A percentile compares a stretch with the other conserved stretches of the same genome.
Evolutionary conservation across 2,888 invertebrate species (phyloP).

Genomic region (Fragum sueziense): DNA sequence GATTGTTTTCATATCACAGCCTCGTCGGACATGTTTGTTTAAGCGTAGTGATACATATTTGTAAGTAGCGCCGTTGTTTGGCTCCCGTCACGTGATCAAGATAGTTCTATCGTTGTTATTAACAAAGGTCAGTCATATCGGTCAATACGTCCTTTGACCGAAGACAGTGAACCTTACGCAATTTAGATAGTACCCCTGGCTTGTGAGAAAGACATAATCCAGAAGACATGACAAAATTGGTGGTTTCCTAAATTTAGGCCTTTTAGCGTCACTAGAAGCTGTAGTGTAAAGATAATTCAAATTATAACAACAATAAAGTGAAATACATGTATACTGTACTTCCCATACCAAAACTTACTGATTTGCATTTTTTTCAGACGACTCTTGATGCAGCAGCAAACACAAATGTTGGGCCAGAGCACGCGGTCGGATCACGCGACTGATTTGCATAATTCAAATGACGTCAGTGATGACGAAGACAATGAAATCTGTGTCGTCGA

Average conservation of each 20-base stretch:
- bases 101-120: slow-evolving; percentile 20
- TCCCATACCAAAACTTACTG: background rate
- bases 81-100: slow-evolving; percentile 30
- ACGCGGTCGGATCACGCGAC: slow-evolving; percentile 24
- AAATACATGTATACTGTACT: background rate
- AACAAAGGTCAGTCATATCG: slow-evolving; percentile 29
- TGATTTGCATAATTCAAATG: slow-evolving; percentile 46
- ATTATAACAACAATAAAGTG: background rate
- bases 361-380: slow-evolving; percentile 56
- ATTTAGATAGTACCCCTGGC: too few species aligned
- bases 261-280: too few species aligned
- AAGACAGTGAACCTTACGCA: background rate
- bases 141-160: slow-evolving; percentile 1
- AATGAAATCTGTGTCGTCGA: slow-evolving; percentile 75
- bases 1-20: slow-evolving; percentile 62
- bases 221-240: too few species aligned
- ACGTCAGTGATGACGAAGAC: slow-evolving; percentile 68
- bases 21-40: slow-evolving; percentile 61
- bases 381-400: slow-evolving; percentile 50
- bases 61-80: slow-evolving; percentile 41
- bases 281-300: too few species aligned
- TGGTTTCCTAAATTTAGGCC: too few species aligned
- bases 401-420: slow-evolving; percentile 35
- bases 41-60: slow-evolving; percentile 21
- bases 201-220: too few species aligned